phyloP scores from a whole-genome alignment of 1,140 invertebrate species.

The Latrodectus geometricus region DNA sequence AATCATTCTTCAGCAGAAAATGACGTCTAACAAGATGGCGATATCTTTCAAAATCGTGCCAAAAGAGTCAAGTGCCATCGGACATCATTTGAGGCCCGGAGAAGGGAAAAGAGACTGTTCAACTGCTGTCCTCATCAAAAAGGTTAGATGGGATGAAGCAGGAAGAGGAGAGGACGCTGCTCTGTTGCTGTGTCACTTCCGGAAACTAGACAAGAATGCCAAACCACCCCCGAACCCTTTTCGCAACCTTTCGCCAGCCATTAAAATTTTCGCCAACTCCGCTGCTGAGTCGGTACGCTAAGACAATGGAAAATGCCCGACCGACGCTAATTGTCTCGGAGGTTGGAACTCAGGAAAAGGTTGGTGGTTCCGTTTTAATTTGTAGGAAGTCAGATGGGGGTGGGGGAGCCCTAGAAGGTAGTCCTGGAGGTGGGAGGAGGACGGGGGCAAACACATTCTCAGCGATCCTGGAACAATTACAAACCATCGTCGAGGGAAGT shows the following conservation, averaged over 20 bases:
- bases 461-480: not conserved
- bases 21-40: not conserved
- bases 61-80: not conserved
- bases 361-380: constrained; percentile 53
- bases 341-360: constrained; percentile 1
- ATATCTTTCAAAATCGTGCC: not conserved
- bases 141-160: not conserved
- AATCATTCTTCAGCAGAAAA: not conserved
- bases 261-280: constrained; percentile 44
- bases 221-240: not conserved
- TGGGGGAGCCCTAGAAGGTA: no score
- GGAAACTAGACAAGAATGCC: not conserved
- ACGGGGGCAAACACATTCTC: not conserved
- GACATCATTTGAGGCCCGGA: not conserved
- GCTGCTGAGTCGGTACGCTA: constrained; percentile 34
- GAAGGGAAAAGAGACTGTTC: not conserved
- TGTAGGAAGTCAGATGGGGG: not conserved
- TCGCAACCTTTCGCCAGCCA: not conserved
- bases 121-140: constrained; percentile 34
- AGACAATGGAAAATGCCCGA: constrained; percentile 28
- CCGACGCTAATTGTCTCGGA: constrained; percentile 31
- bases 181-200: constrained; percentile 21
- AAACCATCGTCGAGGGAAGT: not conserved
- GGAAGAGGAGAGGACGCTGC: not conserved
- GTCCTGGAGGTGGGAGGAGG: not conserved